Conservation (phyloP, 2,797 vertebrate species). For the Falco columbarius region DNA sequence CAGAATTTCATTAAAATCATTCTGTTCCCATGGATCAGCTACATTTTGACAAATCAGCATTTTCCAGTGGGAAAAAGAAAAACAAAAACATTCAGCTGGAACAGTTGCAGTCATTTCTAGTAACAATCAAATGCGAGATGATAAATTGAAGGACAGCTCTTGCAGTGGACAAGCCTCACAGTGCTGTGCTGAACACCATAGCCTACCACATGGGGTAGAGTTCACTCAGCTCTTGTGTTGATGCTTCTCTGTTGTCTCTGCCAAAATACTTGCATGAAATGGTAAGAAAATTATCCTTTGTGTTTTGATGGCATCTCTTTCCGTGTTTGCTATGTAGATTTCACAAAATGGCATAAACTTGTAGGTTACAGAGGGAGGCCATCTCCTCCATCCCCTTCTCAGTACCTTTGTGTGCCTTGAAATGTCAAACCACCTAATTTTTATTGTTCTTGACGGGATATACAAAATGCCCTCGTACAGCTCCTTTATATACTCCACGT, state of each 20-base stretch:
- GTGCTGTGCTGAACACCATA: fast-evolving
- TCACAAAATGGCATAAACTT: neutral
- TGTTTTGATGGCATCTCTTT: neutral
- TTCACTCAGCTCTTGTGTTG: neutral
- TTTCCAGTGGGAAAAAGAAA: constrained; percentile 40
- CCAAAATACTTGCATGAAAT: neutral
- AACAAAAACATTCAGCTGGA: neutral
- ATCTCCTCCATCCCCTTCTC: neutral
- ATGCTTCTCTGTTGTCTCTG: neutral
- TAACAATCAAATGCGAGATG: neutral
- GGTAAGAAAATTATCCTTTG: neutral
- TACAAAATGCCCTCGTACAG: neutral
- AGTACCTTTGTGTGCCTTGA: neutral
- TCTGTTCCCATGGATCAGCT: constrained; percentile 7
- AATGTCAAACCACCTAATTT: neutral
- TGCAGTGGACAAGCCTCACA: neutral
- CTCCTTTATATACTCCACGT: neutral
- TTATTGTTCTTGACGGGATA: neutral
- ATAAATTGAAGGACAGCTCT: neutral
- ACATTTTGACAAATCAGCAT: constrained; percentile 21
- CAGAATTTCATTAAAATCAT: constrained; percentile 13
- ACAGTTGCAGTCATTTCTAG: neutral
- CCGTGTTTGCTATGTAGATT: neutral
- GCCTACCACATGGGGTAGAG: neutral
- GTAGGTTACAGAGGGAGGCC: neutral